Percentiles rank a stretch among this genome's conserved stretches.
Evolutionary conservation across 2,113 vertebrate genomes (phyloP).

Genomic region (Syngnathus typhle): DNA sequence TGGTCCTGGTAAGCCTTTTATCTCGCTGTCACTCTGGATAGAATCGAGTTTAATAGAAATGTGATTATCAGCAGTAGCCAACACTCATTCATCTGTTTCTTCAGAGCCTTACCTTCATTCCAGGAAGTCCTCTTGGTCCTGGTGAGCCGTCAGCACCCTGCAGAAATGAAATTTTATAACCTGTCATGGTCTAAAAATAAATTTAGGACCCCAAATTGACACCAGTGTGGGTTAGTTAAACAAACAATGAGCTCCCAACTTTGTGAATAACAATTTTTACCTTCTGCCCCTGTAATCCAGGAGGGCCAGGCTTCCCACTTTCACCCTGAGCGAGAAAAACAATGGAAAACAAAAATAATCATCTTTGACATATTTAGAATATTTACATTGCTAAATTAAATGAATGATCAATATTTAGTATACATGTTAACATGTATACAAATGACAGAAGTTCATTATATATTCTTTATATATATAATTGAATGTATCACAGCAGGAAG

Average conservation of each 20-base stretch:
- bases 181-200: background rate
- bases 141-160: constrained; percentile 63
- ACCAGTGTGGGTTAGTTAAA: too few relatives aligned
- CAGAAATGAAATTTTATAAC: background rate
- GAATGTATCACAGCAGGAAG: background rate
- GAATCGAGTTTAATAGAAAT: background rate
- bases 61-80: background rate
- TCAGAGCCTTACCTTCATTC: constrained; percentile 49
- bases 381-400: background rate
- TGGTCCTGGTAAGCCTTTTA: constrained; percentile 53
- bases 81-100: background rate
- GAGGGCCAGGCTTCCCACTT: constrained; percentile 48
- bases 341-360: background rate
- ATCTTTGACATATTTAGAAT: too few relatives aligned
- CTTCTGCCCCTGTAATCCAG: constrained; percentile 57
- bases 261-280: constrained; percentile 27
- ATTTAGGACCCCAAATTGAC: background rate
- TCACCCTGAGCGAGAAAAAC: constrained; percentile 45
- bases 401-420: background rate
- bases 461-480: too few relatives aligned
- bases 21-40: constrained; percentile 66
- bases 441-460: background rate
- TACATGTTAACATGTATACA: background rate
- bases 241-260: too few relatives aligned
- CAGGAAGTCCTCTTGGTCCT: constrained; percentile 60